Base-by-base conservation (phyloP, 2,113 vertebrate species). In the Apistogramma diplotaenia region DNA sequence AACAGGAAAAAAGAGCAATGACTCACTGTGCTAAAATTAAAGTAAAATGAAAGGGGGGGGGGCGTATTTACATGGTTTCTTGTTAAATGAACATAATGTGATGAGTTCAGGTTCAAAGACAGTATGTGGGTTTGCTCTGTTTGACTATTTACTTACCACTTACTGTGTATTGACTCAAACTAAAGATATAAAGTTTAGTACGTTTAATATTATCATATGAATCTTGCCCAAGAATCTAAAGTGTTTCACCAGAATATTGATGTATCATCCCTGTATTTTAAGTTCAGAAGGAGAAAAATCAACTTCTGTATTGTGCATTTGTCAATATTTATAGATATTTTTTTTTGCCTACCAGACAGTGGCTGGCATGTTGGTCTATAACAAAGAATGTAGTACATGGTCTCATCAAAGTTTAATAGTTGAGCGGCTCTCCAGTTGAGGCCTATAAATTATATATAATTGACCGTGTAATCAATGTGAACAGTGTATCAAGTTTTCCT, bases 391-490 rank as follows among this genome's bases (percentile, higher is more conserved):
- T 92, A 86, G 83, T 81, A 92, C 93, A 87, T 81, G 88, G 62
- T 89, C 91, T 93, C 90, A 93, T 94, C 90, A 93, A 93, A 91
- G 83, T 92, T 92, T 92, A 67, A 93, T 93, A 19, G 15, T 29
- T 1, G 18, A 85, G 86, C 81, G 19, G 81, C 89, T 87, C 91
- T 91, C 80, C 90, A 87, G 87, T 89, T 88, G 82, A 90, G 74
- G 84, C 70, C 78, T 82, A 91, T 94, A 85, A 93, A 91, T 93
- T 93, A 91, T 93, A 92, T 73, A 93, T 93, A 93, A 85, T 91
- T 88, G 85, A 91, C 58, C 62, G 67, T 89, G 87, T 92, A 92
- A 93, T 94, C 91, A 93, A 91, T 91, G 93, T 90, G 91, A 92
- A 83, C 62, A 79, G 79, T 60, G 89, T 70, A 91, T 90, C 82